Percentiles rank a stretch among this genome's conserved stretches.
phyloP scores from a whole-genome alignment of 2,888 invertebrate species.

The Embidobia sp. region DNA sequence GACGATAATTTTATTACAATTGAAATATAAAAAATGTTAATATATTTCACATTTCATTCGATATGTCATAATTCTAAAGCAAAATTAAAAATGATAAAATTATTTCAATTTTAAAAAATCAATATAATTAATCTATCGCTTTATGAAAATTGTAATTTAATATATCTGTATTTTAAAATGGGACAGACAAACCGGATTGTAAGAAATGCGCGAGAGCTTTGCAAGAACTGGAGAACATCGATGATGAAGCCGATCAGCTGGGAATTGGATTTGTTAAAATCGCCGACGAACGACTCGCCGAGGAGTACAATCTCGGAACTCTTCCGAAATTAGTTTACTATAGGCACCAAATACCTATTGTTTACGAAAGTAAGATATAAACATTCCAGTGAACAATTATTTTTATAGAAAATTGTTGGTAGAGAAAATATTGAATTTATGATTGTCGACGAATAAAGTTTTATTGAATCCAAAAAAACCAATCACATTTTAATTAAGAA shows the following conservation, averaged over 20 bases:
- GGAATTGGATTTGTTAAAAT: slow-evolving; percentile 98
- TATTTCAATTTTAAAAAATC: not conserved
- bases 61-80: too few species aligned
- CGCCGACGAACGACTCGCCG: slow-evolving; percentile 93
- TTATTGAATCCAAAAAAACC: too few species aligned
- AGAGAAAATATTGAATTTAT: too few species aligned
- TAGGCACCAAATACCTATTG: slow-evolving; percentile 95
- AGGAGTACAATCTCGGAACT: slow-evolving; percentile 94
- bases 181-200: slow-evolving; percentile 94
- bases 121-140: not conserved
- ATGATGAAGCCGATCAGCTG: slow-evolving; percentile 96
- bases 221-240: slow-evolving; percentile 95
- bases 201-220: slow-evolving; percentile 95
- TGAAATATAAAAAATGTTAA: too few species aligned
- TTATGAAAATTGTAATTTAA: slow-evolving; percentile 39
- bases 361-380: slow-evolving; percentile 92
- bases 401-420: too few species aligned
- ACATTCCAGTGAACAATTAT: too few species aligned
- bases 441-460: too few species aligned
- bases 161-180: slow-evolving; percentile 75
- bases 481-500: too few species aligned
- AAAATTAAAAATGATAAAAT: not conserved
- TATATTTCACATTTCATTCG: too few species aligned
- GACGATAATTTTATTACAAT: too few species aligned
- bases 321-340: slow-evolving; percentile 96